Evolutionary conservation across 1,140 invertebrate genomes (phyloP).

Genomic region (Bombus haemorrhoidalis): DNA sequence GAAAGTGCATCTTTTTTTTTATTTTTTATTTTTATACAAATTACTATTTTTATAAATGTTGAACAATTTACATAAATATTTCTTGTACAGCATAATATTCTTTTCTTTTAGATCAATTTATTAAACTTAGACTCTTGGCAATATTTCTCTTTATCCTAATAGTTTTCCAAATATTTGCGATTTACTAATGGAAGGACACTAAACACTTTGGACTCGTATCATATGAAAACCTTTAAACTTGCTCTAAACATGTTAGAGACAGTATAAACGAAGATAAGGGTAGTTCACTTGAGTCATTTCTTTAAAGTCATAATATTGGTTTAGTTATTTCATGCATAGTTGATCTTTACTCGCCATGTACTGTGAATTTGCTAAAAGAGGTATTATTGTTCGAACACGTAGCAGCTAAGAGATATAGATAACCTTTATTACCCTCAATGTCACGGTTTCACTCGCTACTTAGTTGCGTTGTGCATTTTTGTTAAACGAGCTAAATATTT

Average conservation of each 20-base stretch:
- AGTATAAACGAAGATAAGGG: slow-evolving; percentile 1
- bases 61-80: neutral
- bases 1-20: too few relatives aligned
- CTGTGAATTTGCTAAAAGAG: neutral
- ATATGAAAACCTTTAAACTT: neutral
- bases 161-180: slow-evolving; percentile 9
- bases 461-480: neutral
- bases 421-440: neutral
- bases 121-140: neutral
- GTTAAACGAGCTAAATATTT: neutral
- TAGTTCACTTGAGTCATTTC: neutral
- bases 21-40: too few relatives aligned
- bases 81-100: neutral
- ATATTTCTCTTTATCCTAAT: neutral
- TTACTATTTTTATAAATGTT: neutral
- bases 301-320: neutral
- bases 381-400: neutral
- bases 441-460: neutral
- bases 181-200: neutral
- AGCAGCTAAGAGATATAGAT: neutral
- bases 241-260: neutral
- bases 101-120: slow-evolving; percentile 3
- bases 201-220: neutral
- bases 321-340: neutral
- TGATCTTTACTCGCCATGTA: neutral